A percentile compares a stretch with the other conserved stretches of the same genome.
phyloP scores from a whole-genome alignment of 2,888 invertebrate genomes.

The Glaucopsyche alexis region DNA sequence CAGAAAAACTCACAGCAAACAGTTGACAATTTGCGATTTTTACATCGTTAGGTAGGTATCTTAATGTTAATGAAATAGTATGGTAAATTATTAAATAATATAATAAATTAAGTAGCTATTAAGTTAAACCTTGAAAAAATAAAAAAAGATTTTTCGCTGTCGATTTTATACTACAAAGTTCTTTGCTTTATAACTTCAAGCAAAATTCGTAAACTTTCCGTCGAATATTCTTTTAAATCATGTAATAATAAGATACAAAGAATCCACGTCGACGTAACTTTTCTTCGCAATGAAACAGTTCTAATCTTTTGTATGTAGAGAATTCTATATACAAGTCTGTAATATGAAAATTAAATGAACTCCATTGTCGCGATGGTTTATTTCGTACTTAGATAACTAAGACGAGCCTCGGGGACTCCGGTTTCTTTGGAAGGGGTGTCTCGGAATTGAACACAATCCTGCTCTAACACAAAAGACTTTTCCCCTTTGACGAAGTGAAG shows the following conservation, averaged over 20 bases:
- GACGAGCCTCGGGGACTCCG: slow-evolving; percentile 41
- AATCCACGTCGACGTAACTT: background rate
- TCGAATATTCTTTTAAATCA: no score
- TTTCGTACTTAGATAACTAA: slow-evolving; percentile 39
- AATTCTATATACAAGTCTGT: slow-evolving; percentile 35
- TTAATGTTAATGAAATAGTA: background rate
- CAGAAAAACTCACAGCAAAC: slow-evolving; percentile 7
- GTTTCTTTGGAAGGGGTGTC: slow-evolving; percentile 44
- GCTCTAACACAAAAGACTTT: slow-evolving; percentile 47
- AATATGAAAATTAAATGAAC: slow-evolving; percentile 38
- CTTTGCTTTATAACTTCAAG: no score
- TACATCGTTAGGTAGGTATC: no score
- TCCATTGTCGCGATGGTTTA: slow-evolving; percentile 23
- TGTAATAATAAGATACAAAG: no score
- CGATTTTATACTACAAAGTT: no score
- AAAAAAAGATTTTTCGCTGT: no score
- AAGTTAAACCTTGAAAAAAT: no score
- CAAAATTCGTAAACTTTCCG: no score
- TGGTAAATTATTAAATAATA: no score
- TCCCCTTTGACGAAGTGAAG: slow-evolving; percentile 45
- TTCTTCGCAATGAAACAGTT: background rate
- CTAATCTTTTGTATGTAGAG: background rate
- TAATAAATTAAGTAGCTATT: no score
- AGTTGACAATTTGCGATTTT: background rate
- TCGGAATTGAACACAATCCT: slow-evolving; percentile 45